phyloP scores from a whole-genome alignment of 2,113 vertebrate genomes.

The Nerophis lumbriciformis region DNA sequence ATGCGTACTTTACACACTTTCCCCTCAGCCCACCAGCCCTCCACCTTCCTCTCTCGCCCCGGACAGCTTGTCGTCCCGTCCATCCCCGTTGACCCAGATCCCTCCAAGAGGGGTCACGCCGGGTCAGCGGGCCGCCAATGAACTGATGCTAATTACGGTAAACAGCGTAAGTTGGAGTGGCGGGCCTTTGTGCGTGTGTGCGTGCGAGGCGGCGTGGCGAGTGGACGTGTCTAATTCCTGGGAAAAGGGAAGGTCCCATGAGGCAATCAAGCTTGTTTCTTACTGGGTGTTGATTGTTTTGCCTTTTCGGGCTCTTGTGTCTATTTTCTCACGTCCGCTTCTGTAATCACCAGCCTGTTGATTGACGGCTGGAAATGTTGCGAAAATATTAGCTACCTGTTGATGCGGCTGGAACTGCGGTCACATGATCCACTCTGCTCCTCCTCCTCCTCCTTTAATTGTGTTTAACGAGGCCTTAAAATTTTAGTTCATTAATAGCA shows the following conservation, averaged over 20 bases:
- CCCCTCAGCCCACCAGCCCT: constrained; percentile 34
- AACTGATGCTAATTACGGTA: constrained; percentile 71
- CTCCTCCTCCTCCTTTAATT: constrained; percentile 9
- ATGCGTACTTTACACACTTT: constrained; percentile 10
- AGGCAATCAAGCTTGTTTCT: constrained; percentile 56
- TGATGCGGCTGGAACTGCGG: constrained; percentile 9
- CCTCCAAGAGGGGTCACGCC: constrained; percentile 43
- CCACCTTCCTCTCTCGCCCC: constrained; percentile 24
- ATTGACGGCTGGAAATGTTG: constrained; percentile 37
- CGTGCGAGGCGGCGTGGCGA: constrained; percentile 29
- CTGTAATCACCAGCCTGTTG: constrained; percentile 26
- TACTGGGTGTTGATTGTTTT: constrained; percentile 51
- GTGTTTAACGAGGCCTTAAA: no score
- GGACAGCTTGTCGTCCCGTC: constrained; percentile 29
- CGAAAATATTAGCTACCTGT: constrained; percentile 36
- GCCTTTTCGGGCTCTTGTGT: constrained; percentile 29
- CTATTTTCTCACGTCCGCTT: constrained; percentile 48
- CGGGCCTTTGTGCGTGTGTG: constrained; percentile 39
- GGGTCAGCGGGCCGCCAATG: constrained; percentile 65
- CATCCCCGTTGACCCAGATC: constrained; percentile 59
- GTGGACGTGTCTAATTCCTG: constrained; percentile 51
- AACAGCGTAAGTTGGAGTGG: constrained; percentile 38
- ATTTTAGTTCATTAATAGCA: no score
- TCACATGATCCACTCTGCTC: constrained; percentile 10
- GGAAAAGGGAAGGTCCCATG: constrained; percentile 55